A percentile compares a stretch with the other conserved stretches of the same genome.
Conservation (phyloP, 2,113 vertebrate species). For the Scalopus aquaticus region DNA sequence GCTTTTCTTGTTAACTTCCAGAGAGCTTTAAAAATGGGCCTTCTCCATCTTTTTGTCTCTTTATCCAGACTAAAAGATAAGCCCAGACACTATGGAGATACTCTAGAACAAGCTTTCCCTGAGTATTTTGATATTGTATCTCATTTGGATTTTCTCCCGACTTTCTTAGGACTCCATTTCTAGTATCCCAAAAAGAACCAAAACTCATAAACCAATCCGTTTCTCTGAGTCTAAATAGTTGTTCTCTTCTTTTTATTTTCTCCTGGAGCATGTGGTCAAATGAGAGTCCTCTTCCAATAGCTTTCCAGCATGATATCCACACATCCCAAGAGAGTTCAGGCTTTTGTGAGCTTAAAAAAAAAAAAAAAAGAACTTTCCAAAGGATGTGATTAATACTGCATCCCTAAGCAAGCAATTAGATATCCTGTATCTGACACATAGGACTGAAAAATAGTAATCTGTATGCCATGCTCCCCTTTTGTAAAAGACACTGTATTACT, state of each 20-base stretch:
- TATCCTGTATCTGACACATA: slow-evolving; percentile 70
- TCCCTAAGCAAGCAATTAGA: slow-evolving; percentile 50
- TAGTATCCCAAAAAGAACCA: neutral
- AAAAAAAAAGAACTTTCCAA: slow-evolving; percentile 41
- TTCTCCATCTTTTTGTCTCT: slow-evolving; percentile 53
- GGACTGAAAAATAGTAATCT: slow-evolving; percentile 58
- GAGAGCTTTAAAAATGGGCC: neutral
- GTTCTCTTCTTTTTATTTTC: slow-evolving; percentile 13
- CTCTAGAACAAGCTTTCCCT: neutral
- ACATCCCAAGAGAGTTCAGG: slow-evolving; percentile 44
- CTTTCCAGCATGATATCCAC: slow-evolving; percentile 58
- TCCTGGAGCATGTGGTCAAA: slow-evolving; percentile 37
- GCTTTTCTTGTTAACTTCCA: slow-evolving; percentile 23
- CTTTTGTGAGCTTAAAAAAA: slow-evolving; percentile 55
- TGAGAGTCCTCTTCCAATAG: slow-evolving; percentile 42
- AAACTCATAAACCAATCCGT: neutral
- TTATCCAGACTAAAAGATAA: slow-evolving; percentile 28
- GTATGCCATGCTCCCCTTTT: slow-evolving; percentile 42
- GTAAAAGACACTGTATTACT: slow-evolving; percentile 60
- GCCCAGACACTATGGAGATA: neutral
- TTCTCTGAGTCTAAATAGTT: slow-evolving; percentile 50
- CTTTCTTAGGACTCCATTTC: slow-evolving; percentile 35
- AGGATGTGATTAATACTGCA: slow-evolving; percentile 73
- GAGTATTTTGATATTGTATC: neutral
- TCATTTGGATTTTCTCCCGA: neutral